Base-by-base conservation (phyloP, 37 sponge, comb jelly and placozoan species). In the Dysidea cf. avara region DNA sequence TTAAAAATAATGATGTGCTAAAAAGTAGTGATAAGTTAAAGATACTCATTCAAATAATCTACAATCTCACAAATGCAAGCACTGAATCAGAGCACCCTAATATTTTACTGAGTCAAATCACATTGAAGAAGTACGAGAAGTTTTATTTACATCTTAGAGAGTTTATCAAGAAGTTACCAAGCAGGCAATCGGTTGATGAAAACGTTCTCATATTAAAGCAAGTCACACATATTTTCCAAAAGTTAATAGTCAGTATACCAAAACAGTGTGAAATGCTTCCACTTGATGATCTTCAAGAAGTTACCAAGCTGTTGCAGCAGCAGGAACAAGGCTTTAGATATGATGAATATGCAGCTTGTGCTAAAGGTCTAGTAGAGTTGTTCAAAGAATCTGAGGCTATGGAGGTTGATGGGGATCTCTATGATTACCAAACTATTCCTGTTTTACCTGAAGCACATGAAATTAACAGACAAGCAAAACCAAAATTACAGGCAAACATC, bases 401-500 rank as follows among this genome's bases (percentile, higher is more conserved):
- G 13, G 43, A 28, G 35, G 54, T 39, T 33, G 20, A 29, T 2
- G 14, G 2, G 3, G 75, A 76, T 14, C 84, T 77, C 36, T 77
- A 76, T 35, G 64, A 83, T 31, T 43, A 68, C 40, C 76, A 76
- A 25, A 61, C 77, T 0, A 31, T 24, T 31, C 18, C 34, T 22
- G 55, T 55, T 6, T 55, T 55, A 55, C 56, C 56, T 26, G 25
- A 55, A 6, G 25, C 56, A 55, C 22, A 6, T 55, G 56, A 55
- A 55, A 55, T 55, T 26, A 55, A 55, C 7, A 26, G 25, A 55
- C 5, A 31, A 7, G 6, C 7, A 1, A 64, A 77, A 39, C 74
- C 74, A 34, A 78, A 57, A 48, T 60, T 85, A 32, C 70, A 89
- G 22, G 57, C 81, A 2, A 92, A 83, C 48, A 68, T 75, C 5